Conservation (phyloP, 2,113 vertebrate genomes). For the Dendrocopos noguchii region DNA sequence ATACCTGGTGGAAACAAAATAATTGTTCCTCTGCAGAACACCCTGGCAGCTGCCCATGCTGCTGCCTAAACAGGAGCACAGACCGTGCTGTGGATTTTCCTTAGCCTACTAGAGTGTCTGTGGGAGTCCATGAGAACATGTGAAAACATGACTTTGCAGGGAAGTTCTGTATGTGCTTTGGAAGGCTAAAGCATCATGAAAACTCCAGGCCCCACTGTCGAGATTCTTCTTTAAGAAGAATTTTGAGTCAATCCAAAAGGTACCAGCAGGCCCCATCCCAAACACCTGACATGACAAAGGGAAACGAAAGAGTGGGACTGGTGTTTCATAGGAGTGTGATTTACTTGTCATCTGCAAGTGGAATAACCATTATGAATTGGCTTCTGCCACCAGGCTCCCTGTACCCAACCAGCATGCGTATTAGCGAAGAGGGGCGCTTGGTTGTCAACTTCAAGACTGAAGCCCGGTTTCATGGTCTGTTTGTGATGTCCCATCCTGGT, state of each 20-base stretch:
- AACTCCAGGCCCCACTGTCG: not conserved
- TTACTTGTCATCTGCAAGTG: not conserved
- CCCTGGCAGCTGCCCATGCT: not conserved
- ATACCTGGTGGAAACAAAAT: not conserved
- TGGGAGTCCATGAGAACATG: not conserved
- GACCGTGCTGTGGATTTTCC: not conserved
- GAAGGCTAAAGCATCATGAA: not conserved
- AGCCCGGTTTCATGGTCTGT: constrained; percentile 91
- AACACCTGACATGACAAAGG: not conserved
- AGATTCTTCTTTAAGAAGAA: not conserved
- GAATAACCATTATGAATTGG: not conserved
- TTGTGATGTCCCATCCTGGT: constrained; percentile 88
- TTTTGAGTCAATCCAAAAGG: not conserved
- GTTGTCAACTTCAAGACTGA: constrained; percentile 94
- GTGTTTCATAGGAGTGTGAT: not conserved
- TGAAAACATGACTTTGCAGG: not conserved
- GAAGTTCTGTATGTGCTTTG: not conserved
- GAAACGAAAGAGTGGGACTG: not conserved
- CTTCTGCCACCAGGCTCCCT: constrained; percentile 81
- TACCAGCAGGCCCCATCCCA: not conserved
- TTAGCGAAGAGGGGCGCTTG: constrained; percentile 88
- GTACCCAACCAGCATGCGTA: constrained; percentile 94
- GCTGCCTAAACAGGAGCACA: not conserved
- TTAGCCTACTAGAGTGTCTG: not conserved
- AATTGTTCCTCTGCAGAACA: not conserved